phyloP scores from a whole-genome alignment of 1,140 invertebrate genomes.

The Panagrolaimus sp. region DNA sequence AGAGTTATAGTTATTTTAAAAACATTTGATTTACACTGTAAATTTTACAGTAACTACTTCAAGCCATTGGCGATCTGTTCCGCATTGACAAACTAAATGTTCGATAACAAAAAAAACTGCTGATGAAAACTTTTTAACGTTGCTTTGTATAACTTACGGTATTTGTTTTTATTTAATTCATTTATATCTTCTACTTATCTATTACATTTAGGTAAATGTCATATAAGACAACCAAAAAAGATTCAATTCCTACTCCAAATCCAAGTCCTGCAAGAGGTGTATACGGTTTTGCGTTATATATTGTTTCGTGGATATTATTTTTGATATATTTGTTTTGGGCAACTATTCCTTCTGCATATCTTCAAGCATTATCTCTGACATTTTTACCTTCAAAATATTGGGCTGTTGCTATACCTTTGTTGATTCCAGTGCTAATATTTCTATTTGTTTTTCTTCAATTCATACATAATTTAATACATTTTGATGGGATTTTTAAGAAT shows the following conservation, averaged over 20 bases:
- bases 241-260: conserved; percentile 26
- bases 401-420: conserved; percentile 34
- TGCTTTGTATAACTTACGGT: too few relatives aligned
- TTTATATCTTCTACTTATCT: too few relatives aligned
- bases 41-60: too few relatives aligned
- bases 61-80: too few relatives aligned
- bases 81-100: too few relatives aligned
- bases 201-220: too few relatives aligned
- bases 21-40: too few relatives aligned
- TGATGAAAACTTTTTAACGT: too few relatives aligned
- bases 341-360: conserved; percentile 34
- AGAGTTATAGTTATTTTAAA: too few relatives aligned
- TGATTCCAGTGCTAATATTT: conserved; percentile 28
- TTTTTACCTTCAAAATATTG: conserved; percentile 47
- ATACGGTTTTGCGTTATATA: conserved; percentile 41
- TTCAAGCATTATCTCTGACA: conserved; percentile 28
- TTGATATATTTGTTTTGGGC: conserved; percentile 33
- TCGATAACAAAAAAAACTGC: too few relatives aligned
- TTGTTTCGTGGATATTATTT: conserved; percentile 35
- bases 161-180: too few relatives aligned
- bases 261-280: conserved; percentile 34
- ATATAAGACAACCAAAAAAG: too few relatives aligned
- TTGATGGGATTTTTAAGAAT: conserved; percentile 31
- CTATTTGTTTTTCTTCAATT: conserved; percentile 41
- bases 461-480: conserved; percentile 26